These are phyloP conservation scores for Oscheius sp. DNA, from an alignment of 2,888 invertebrate species.

Conservation along the genomic window DNA sequence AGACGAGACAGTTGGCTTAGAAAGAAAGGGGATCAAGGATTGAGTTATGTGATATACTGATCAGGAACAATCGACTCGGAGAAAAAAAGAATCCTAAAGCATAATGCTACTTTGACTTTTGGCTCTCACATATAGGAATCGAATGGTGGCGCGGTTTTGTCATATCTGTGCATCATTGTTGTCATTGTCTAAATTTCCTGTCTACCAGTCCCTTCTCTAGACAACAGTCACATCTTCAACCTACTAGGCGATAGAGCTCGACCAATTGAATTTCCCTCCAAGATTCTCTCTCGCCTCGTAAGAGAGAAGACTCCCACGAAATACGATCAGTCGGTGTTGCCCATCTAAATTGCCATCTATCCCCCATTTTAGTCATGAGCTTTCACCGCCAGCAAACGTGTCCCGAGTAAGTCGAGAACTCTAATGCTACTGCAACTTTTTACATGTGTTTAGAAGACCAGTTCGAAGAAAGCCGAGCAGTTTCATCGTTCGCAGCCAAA, in stretches of 20 bases:
- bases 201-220: too few relatives aligned
- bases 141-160: too few relatives aligned
- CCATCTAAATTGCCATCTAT: constrained; percentile 34
- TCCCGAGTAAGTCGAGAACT: constrained; percentile 11
- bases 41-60: too few relatives aligned
- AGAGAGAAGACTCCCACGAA: constrained; percentile 16
- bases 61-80: too few relatives aligned
- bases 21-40: too few relatives aligned
- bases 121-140: too few relatives aligned
- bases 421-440: neutral
- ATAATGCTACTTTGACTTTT: too few relatives aligned
- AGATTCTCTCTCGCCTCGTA: neutral
- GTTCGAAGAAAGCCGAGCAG: constrained; percentile 23
- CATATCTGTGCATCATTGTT: too few relatives aligned
- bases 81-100: too few relatives aligned
- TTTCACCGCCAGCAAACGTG: constrained; percentile 33
- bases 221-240: too few relatives aligned
- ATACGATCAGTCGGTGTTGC: constrained; percentile 21
- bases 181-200: too few relatives aligned
- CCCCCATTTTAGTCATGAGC: constrained; percentile 16
- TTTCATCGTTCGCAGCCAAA: constrained; percentile 24
- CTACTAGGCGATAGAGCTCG: neutral
- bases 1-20: constrained; percentile 7
- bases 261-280: constrained; percentile 25
- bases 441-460: constrained; percentile 1